Evolutionary conservation across 2,888 invertebrate genomes (phyloP), one percentile per base, ranked within the genome.

Genomic region (Sesamia inferens): DNA sequence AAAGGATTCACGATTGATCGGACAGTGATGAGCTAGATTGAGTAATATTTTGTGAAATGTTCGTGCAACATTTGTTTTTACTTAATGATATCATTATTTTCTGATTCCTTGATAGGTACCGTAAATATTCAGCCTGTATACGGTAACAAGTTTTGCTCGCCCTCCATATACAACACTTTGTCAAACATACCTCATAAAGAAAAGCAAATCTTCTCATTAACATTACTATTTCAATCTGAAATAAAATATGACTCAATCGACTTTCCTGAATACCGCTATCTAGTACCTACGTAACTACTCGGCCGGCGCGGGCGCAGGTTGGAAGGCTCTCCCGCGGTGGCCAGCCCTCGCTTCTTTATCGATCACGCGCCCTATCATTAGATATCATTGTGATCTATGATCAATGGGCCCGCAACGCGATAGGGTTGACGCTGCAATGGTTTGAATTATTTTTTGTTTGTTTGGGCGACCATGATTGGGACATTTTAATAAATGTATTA

Each of bases 351-450:
- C 87, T 91, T 92, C 92, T 94, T 94, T 94, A 93, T 93, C 93
- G 94, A 94, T 93, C 93, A 92, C 88, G 89, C 90, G 91, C 92
- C 93, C 94, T 95, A 95, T 94, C 95, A 95, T 95, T 95, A 95
- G 94, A 93, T 93, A 94, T 94, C 94, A 95, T 95, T 95, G 95
- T 95, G 93, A 93, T 93, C 92, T 93, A 93, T 94, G 94, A 95
- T 95, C 93, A 92, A 93, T 93, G 90, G 88, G 89, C 87, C 88
- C 83, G 90, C 89, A 87, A 76, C 79, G 71, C 64, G 44, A 70
- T 85, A 92, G 91, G 91, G 92, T 79, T 92, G 91, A 58, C 83
- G 7, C 61, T 64, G 11, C 22, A n/a, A 22, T 58, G n/a, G 14
- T 58, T 67, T 55, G 16, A 14, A 22, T n/a, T 42, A 22, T 24